phyloP scores from a whole-genome alignment of 2,888 invertebrate species.

The Ennomos fuscantarius region DNA sequence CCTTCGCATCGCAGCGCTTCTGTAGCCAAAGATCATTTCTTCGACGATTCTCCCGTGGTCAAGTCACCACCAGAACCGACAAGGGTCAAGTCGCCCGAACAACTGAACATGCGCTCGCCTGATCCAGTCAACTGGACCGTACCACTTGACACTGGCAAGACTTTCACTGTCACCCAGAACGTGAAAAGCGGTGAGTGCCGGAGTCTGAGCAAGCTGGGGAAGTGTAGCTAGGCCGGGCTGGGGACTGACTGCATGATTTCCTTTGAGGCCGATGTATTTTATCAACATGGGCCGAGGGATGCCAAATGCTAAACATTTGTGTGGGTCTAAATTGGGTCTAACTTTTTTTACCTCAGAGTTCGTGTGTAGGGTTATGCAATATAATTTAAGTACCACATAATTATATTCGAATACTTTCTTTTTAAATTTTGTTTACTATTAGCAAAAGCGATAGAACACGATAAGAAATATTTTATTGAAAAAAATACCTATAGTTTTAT shows the following conservation, averaged over 20 bases:
- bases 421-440: too few species aligned
- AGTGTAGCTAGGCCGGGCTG: slow-evolving; percentile 29
- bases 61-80: slow-evolving; percentile 97
- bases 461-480: too few species aligned
- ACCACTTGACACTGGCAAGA: slow-evolving; percentile 96
- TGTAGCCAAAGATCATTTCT: slow-evolving; percentile 81
- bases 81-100: slow-evolving; percentile 96
- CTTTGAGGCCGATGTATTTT: slow-evolving; percentile 26
- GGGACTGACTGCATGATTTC: slow-evolving; percentile 34
- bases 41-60: slow-evolving; percentile 87
- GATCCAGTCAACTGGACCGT: slow-evolving; percentile 98
- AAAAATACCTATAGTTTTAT: too few species aligned
- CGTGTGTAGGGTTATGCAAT: too few species aligned
- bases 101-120: slow-evolving; percentile 96
- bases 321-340: slow-evolving; percentile 19
- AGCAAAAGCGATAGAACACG: too few species aligned
- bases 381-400: too few species aligned
- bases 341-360: slow-evolving; percentile 1
- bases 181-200: slow-evolving; percentile 87
- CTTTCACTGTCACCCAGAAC: slow-evolving; percentile 96
- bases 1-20: slow-evolving; percentile 80
- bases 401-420: too few species aligned
- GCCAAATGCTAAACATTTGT: slow-evolving; percentile 16
- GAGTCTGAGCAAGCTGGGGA: slow-evolving; percentile 53
- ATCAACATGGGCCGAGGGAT: slow-evolving; percentile 19